Base-by-base conservation (phyloP, 2,888 invertebrate genomes). In the Tholera decimalis region DNA sequence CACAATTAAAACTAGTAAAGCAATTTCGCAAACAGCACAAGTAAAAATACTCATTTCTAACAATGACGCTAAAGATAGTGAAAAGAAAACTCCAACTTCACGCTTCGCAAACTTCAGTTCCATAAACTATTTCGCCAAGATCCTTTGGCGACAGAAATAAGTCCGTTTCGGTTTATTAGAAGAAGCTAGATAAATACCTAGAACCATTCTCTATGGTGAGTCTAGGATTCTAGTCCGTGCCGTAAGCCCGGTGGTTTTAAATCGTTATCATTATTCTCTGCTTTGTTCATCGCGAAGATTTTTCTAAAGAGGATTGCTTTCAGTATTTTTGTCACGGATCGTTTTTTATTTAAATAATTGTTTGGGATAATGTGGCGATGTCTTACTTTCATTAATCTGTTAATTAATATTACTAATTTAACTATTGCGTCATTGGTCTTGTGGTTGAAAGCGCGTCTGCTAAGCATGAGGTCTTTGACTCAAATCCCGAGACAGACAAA, bases 231-330 rank as follows among this genome's bases (percentile, higher is more conserved):
- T 53, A 54, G 60, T 47, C 44, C 50, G 30, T 41, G 54, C 47
- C 54, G 59, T 65, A 33, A 70, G 66, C 67, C 15, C 33, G 39
- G 50, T 28, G 70, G 71, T 75, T 82, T 73, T 73, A 80, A 82
- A 76, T 80, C 41, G 68, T 65, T 65, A 60, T 55, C 71, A 81
- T 79, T 69, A 75, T 69, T 79, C 77, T 79, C 79, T 56, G 50
- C 64, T 73, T 65, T 73, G 73, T 74, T 68, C 47, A 57, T 37
- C 39, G 47, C 49, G 58, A 66, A 65, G 54, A 74, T 71, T 79
- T 75, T 74, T 74, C 63, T 73, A 53, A 39, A 66, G 73, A 51
- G 50, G 33, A 41, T 47, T 64, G 39, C 37, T 54, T 39, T 20
- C 35, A 35, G 57, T 44, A 43, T 62, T 20, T 41, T 41, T 56